phyloP scores from a whole-genome alignment of 2,888 invertebrate genomes.

The Beris chalybata region DNA sequence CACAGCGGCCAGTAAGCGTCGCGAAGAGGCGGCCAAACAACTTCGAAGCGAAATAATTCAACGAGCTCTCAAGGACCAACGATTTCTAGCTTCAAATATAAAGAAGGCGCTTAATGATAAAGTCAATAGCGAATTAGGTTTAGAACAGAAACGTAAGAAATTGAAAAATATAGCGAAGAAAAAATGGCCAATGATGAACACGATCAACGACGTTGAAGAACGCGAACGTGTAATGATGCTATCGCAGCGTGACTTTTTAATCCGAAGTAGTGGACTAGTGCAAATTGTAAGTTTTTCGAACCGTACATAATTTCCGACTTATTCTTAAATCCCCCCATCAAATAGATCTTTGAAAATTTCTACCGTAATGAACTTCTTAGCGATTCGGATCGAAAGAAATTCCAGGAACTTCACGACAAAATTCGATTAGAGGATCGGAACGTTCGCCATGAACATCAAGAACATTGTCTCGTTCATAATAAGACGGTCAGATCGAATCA shows the following conservation, averaged over 20 bases:
- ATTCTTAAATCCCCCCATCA: constrained; percentile 43
- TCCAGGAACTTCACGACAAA: constrained; percentile 40
- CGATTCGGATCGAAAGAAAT: constrained; percentile 50
- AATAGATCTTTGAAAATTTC: constrained; percentile 49
- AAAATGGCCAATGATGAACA: constrained; percentile 59
- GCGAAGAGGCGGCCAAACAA: constrained; percentile 72
- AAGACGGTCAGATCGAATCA: too few species aligned
- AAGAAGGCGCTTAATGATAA: constrained; percentile 33
- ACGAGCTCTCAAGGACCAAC: constrained; percentile 40
- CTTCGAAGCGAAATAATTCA: constrained; percentile 64
- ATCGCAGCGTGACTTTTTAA: constrained; percentile 69
- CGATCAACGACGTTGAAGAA: constrained; percentile 64
- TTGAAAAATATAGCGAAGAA: constrained; percentile 60
- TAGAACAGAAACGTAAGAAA: constrained; percentile 48
- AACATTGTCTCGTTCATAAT: not conserved
- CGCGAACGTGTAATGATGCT: constrained; percentile 66
- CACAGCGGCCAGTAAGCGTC: constrained; percentile 75
- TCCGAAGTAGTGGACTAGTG: constrained; percentile 70
- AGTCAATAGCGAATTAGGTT: constrained; percentile 35
- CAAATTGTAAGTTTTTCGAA: constrained; percentile 59
- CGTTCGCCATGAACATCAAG: not conserved
- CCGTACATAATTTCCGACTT: not conserved
- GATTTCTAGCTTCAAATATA: constrained; percentile 46
- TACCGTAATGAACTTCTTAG: constrained; percentile 48
- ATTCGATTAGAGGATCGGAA: constrained; percentile 6